Evolutionary conservation across 1,140 invertebrate species (phyloP).

Genomic region (Cherax quadricarinatus): DNA sequence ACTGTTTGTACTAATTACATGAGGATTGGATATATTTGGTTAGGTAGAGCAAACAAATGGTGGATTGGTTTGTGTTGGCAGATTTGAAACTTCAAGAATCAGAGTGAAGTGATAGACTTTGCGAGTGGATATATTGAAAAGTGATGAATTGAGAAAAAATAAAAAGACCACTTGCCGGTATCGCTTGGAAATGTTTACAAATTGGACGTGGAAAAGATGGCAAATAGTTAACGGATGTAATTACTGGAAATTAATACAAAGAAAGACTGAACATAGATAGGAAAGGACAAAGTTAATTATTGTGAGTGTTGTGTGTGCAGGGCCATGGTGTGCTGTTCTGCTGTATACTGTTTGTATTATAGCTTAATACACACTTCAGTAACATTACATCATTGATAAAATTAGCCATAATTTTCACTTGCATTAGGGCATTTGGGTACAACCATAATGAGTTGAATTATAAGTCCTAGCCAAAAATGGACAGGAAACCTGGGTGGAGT

Average conservation of each 20-base stretch:
- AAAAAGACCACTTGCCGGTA: no score
- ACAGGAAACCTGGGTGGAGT: conserved; percentile 35
- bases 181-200: no score
- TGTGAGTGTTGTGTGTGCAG: neutral
- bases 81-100: no score
- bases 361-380: neutral
- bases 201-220: no score
- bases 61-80: no score
- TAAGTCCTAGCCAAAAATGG: conserved; percentile 4
- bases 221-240: no score
- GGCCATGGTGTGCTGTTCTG: neutral
- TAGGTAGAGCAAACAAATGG: neutral
- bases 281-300: neutral
- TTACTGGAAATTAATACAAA: no score
- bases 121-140: no score
- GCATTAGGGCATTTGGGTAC: neutral
- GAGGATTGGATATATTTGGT: neutral
- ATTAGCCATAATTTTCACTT: neutral
- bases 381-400: conserved; percentile 14
- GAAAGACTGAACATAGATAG: no score
- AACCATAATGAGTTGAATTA: neutral
- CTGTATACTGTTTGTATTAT: neutral
- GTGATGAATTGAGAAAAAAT: no score
- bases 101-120: no score
- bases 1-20: no score